Evolutionary conservation across 2,113 vertebrate genomes (phyloP).

Genomic region (Trogon melanurus): DNA sequence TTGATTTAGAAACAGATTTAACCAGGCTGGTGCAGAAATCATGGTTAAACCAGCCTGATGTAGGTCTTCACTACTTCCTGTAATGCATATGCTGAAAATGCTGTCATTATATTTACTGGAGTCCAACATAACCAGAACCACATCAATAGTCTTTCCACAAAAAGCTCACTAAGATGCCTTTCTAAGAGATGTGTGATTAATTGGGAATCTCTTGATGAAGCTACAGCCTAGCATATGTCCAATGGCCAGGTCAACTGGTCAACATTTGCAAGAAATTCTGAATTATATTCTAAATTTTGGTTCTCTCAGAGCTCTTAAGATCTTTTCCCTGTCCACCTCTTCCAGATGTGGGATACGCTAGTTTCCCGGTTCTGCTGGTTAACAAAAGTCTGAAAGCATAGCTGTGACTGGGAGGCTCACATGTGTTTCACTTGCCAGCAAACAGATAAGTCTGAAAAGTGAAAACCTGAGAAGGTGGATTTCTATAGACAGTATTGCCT

Average conservation of each 20-base stretch:
- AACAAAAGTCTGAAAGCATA: not conserved
- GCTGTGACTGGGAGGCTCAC: not conserved
- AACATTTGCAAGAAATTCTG: not conserved
- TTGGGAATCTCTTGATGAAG: conserved; percentile 6
- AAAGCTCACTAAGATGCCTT: not conserved
- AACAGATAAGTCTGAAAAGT: not conserved
- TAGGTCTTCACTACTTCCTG: not conserved
- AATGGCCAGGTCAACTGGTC: not conserved
- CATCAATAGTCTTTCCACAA: not conserved
- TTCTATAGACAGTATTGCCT: not conserved
- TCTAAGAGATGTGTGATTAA: not conserved
- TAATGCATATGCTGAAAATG: not conserved
- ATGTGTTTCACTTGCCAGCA: not conserved
- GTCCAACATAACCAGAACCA: not conserved
- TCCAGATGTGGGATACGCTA: not conserved
- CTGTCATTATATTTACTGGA: not conserved
- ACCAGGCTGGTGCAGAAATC: not conserved
- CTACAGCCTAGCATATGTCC: not conserved
- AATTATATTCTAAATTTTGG: not conserved
- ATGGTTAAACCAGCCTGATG: not conserved
- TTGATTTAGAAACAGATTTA: not conserved
- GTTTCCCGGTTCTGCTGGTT: not conserved
- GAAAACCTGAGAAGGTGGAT: not conserved
- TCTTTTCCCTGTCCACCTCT: not conserved
- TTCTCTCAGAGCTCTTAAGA: not conserved